Evolutionary conservation across 2,888 invertebrate species (phyloP).

Genomic region (Arge pagana): DNA sequence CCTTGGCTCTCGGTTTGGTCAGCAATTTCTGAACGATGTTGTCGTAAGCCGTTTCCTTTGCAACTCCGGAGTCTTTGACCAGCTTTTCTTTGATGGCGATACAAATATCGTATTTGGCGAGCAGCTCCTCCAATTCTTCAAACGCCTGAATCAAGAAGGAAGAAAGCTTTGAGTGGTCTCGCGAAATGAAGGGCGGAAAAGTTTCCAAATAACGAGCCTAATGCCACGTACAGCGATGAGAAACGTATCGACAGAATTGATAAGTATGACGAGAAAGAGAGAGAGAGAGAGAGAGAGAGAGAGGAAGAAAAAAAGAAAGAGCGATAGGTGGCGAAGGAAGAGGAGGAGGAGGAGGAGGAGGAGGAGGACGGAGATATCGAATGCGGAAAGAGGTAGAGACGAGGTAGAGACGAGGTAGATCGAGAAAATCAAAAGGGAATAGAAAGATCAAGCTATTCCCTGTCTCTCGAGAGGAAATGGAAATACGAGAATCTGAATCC

Average conservation of each 20-base stretch:
- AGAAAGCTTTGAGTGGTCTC: neutral
- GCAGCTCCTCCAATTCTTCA: constrained; percentile 86
- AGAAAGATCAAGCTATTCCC: too few relatives aligned
- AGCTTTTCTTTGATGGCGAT: constrained; percentile 94
- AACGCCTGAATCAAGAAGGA: constrained; percentile 73
- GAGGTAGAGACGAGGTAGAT: too few relatives aligned
- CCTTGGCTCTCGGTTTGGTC: constrained; percentile 86
- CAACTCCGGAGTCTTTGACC: constrained; percentile 94
- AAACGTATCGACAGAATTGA: neutral
- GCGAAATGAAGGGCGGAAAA: neutral
- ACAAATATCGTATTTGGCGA: constrained; percentile 85
- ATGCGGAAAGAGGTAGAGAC: too few relatives aligned
- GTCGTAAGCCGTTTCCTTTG: constrained; percentile 85
- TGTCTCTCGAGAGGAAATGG: too few relatives aligned
- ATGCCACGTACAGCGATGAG: neutral
- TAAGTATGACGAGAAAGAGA: neutral
- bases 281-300: neutral
- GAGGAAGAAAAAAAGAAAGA: neutral
- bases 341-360: too few relatives aligned
- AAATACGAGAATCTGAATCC: too few relatives aligned
- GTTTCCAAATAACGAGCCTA: neutral
- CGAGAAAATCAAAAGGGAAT: too few relatives aligned
- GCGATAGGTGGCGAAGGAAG: neutral
- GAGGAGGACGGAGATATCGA: too few relatives aligned
- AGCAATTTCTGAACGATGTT: constrained; percentile 83